Evolutionary conservation across 2,113 vertebrate species (phyloP), one percentile per base, ranked within the genome.

Genomic region (Ceratotherium simum): DNA sequence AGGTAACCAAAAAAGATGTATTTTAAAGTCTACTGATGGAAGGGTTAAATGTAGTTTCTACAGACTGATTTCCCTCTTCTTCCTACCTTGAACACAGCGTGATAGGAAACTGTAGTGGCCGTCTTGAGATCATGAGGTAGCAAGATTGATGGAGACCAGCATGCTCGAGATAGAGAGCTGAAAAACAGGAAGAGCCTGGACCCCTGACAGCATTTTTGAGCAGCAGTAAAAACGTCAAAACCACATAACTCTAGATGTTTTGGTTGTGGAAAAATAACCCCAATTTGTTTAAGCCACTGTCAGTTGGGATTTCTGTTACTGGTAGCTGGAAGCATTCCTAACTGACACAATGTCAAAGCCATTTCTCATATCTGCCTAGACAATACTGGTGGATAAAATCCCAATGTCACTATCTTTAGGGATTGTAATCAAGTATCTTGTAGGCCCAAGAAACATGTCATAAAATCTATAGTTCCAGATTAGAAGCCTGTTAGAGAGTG

Each of bases 281-380:
- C 70, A 76, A 58, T 69, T 94, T 91, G 6, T 93, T 89, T 84
- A 89, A 91, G 27, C 25, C 62, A 62, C 58, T 85, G 54, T 89
- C 67, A 91, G 0, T 36, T 69, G 29, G 23, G 27, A 89, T 95
- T 82, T 90, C 31, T 85, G 17, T 64, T 86, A 48, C 31, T 82
- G 60, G 56, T 33, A 58, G 76, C 58, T 81, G 18, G 84, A 54
- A n/a, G 65, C 29, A 16, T 80, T 91, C 85, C 36, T 90, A 79
- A 83, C 23, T 60, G 91, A 91, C 33, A 78, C 3, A 31, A 16
- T 89, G 81, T 81, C 42, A 94, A 82, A 93, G 33, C n/a, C 36
- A 62, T 88, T 91, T 91, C 36, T 81, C 10, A 72, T 62, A 90
- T 85, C 31, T 96, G 42, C 60, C 69, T 81, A 48, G 60, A 62